Base-by-base conservation (phyloP, 2,113 vertebrate genomes). In the Felis chaus region DNA sequence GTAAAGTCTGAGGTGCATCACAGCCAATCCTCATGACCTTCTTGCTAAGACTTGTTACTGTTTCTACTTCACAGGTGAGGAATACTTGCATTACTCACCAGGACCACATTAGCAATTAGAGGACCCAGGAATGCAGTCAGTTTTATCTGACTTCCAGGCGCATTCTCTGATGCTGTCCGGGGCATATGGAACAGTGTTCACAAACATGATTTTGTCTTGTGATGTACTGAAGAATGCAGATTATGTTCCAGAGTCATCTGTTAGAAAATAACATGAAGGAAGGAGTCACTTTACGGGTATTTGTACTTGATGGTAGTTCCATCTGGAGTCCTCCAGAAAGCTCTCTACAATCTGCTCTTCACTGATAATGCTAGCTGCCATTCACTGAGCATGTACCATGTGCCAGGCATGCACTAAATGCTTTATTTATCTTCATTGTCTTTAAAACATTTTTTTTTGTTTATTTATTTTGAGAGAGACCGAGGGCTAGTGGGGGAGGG, bases 131-230 rank as follows among this genome's bases (percentile, higher is more conserved):
- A 91, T 27, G 74, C 86, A 84, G 39, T 78, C 39, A 50, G 2
- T 87, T 95, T 89, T 71, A 78, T 95, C 78, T 80, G 57, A 89
- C 71, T 97, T 71, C n/a, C 68, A 53, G 95, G 29, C 31, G n/a
- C 76, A 45, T 92, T 91, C 48, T 84, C 33, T 81, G 66, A 31
- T 76, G 33, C 15, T 95, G 3, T 84, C 5, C 73, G 21, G 41
- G 45, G 33, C 53, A 87, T n/a, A 76, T 45, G 68, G 29, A 61
- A 27, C 45, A 66, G 15, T 15, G 19, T 84, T 95, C 33, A 78
- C 69, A 91, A 83, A 84, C 66, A 19, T 39, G 21, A 82, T 92
- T 76, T 93, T 95, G 45, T 33, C 55, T 15, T 89, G 71, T 94
- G 84, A 90, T 15, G 90, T 81, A 73, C 1, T 91, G 29, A 84